A percentile compares a stretch with the other conserved stretches of the same genome.
phyloP scores from a whole-genome alignment of 2,888 invertebrate genomes.

The Amphiduros pacificus region DNA sequence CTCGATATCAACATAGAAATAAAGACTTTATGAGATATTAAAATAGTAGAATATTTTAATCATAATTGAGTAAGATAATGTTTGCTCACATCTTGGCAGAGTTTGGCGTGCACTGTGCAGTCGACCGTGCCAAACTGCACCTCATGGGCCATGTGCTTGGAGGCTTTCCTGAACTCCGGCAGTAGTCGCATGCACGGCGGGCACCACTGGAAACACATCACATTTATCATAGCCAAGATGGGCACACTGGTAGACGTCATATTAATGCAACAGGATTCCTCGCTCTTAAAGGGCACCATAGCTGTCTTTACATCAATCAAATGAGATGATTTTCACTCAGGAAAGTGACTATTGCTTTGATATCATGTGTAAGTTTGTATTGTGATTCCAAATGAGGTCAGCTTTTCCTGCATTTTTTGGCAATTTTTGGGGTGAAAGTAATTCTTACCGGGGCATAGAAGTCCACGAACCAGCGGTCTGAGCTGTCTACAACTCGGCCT shows the following conservation, averaged over 20 bases:
- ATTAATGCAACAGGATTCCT: background rate
- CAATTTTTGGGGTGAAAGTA: background rate
- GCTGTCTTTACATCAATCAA: no score
- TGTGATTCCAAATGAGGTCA: no score
- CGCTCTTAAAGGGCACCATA: no score
- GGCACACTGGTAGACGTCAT: background rate
- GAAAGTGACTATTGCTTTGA: no score
- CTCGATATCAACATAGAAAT: no score
- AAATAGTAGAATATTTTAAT: no score
- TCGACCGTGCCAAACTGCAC: conserved; percentile 70
- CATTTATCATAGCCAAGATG: background rate
- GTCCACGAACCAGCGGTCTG: conserved; percentile 70
- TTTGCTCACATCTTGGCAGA: conserved; percentile 61
- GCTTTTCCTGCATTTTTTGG: no score
- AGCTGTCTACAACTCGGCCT: conserved; percentile 40
- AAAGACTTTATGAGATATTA: no score
- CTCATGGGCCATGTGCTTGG: conserved; percentile 38
- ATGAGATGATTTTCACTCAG: no score
- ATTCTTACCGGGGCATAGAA: conserved; percentile 71
- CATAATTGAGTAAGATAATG: background rate
- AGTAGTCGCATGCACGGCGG: conserved; percentile 74
- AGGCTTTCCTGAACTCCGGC: conserved; percentile 70
- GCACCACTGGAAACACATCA: conserved; percentile 66
- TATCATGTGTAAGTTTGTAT: no score
- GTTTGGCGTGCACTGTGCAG: conserved; percentile 67